Conservation (phyloP, 2,888 invertebrate genomes). For the Holacanthella duospinosa region DNA sequence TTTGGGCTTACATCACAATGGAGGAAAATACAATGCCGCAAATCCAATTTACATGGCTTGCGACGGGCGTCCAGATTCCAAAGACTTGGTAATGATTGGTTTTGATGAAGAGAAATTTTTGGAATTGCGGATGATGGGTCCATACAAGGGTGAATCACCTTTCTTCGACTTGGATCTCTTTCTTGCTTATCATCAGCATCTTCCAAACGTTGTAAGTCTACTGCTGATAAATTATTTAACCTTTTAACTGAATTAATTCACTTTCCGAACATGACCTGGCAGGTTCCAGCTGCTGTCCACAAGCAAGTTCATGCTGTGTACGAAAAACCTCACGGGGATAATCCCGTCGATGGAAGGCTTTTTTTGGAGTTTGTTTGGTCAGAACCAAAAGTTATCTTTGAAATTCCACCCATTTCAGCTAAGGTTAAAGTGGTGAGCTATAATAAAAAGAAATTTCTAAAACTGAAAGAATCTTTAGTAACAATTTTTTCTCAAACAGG, state of each 20-base stretch:
- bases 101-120: conserved; percentile 18
- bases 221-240: too few relatives aligned
- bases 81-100: conserved; percentile 26
- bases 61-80: conserved; percentile 16
- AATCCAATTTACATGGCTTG: conserved; percentile 26
- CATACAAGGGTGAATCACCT: conserved; percentile 18
- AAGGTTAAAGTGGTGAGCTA: conserved; percentile 22
- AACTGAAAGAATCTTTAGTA: too few relatives aligned
- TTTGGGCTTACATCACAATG: conserved; percentile 16
- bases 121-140: conserved; percentile 27
- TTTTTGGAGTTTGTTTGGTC: conserved; percentile 31
- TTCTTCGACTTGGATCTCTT: conserved; percentile 22
- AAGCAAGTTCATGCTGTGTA: conserved; percentile 33
- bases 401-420: conserved; percentile 21
- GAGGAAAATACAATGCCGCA: conserved; percentile 14
- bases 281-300: conserved; percentile 12
- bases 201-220: conserved; percentile 19
- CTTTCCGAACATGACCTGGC: background rate
- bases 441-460: too few relatives aligned
- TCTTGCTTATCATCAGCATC: conserved; percentile 21
- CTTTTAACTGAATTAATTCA: too few relatives aligned
- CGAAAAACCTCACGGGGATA: conserved; percentile 32
- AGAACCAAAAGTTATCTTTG: conserved; percentile 25
- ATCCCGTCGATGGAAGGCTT: conserved; percentile 27
- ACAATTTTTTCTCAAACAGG: too few relatives aligned